These are phyloP conservation scores for Virgularia gustaviana DNA, from an alignment of 92 coral and sea anemone genomes.

Conservation along the genomic window DNA sequence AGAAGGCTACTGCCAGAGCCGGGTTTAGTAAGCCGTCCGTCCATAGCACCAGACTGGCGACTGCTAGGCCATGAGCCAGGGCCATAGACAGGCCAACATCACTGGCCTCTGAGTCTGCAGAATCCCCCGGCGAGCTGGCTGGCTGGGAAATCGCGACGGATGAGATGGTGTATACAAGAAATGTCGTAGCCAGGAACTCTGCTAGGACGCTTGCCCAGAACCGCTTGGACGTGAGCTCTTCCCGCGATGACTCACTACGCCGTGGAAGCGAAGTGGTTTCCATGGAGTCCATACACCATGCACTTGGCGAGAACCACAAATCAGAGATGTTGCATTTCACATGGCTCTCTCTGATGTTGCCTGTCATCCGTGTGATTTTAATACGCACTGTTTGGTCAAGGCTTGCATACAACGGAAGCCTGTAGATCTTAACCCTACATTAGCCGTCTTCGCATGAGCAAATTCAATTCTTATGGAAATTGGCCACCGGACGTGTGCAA, in stretches of 20 bases:
- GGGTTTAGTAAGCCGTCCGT: constrained; percentile 91
- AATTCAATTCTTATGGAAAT: neutral
- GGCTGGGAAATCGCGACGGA: constrained; percentile 3
- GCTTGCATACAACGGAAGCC: constrained; percentile 13
- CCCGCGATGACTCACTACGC: neutral
- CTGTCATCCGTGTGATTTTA: neutral
- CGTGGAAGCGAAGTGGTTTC: no score
- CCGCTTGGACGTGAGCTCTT: constrained; percentile 14
- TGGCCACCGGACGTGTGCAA: no score
- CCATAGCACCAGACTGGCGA: constrained; percentile 52
- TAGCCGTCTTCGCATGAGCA: neutral
- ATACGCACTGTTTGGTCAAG: constrained; percentile 7
- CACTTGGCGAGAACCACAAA: neutral
- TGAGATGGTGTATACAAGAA: constrained; percentile 59
- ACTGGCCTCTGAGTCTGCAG: neutral
- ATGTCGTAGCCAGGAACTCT: constrained; percentile 65
- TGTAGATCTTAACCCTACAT: neutral
- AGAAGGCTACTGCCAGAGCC: constrained; percentile 58
- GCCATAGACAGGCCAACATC: constrained; percentile 72
- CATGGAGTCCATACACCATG: no score
- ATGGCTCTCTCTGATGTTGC: neutral
- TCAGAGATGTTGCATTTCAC: neutral
- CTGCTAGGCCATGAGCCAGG: constrained; percentile 66
- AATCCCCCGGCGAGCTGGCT: neutral
- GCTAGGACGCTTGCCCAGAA: constrained; percentile 65